phyloP scores from a whole-genome alignment of 2,797 vertebrate species.

The Naso thynnoides region DNA sequence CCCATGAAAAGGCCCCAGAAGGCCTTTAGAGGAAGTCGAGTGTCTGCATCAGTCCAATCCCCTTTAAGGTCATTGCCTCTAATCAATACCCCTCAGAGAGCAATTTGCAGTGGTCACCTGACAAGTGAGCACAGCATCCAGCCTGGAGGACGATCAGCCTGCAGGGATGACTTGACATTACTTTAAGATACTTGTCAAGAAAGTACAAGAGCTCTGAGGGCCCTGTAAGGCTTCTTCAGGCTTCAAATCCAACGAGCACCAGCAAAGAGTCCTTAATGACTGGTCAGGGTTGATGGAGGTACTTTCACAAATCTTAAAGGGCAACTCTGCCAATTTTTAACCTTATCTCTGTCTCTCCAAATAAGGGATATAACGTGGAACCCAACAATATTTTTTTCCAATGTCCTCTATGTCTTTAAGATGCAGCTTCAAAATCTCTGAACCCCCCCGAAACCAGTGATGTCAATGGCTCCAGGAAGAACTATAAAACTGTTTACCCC shows the following conservation, averaged over 20 bases:
- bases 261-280: neutral
- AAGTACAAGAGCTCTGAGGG: constrained; percentile 8
- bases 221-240: neutral
- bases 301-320: too few species aligned
- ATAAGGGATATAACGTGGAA: too few species aligned
- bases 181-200: neutral
- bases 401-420: too few species aligned
- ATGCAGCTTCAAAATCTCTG: too few species aligned
- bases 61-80: constrained; percentile 40
- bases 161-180: constrained; percentile 1
- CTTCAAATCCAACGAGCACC: neutral
- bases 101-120: constrained; percentile 37
- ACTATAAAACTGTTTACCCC: too few species aligned
- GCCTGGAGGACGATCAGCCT: neutral
- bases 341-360: too few species aligned
- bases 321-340: too few species aligned
- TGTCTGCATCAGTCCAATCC: constrained; percentile 19
- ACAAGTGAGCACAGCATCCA: constrained; percentile 15
- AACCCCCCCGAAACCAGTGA: too few species aligned
- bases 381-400: too few species aligned
- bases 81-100: constrained; percentile 53
- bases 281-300: neutral
- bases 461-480: too few species aligned
- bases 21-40: neutral
- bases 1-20: constrained; percentile 2